Evolutionary conservation across 2,113 vertebrate species (phyloP).

Genomic region (Ptyas mucosa): DNA sequence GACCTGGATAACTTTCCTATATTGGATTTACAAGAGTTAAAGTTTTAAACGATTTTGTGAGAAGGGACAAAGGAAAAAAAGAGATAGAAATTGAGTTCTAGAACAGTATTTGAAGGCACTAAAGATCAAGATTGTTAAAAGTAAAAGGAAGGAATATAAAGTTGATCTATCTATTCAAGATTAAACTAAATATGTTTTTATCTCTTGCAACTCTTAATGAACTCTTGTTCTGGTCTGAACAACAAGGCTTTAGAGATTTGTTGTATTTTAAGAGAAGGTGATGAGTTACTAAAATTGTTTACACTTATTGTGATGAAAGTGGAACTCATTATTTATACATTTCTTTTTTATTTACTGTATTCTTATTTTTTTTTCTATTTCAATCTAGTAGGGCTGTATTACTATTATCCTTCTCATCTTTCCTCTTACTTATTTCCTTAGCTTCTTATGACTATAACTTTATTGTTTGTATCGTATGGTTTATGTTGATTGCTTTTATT

Average conservation of each 20-base stretch:
- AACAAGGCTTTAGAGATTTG: not conserved
- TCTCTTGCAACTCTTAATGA: not conserved
- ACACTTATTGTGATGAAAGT: not conserved
- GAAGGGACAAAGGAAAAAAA: not conserved
- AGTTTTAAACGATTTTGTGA: not conserved
- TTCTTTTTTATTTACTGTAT: not conserved
- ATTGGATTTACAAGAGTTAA: not conserved
- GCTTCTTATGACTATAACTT: not conserved
- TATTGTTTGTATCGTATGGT: not conserved
- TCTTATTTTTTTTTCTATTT: not conserved
- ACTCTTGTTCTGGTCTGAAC: not conserved
- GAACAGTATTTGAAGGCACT: not conserved
- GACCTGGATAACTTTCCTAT: not conserved
- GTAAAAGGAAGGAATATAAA: not conserved
- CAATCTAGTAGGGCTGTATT: not conserved
- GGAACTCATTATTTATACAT: not conserved
- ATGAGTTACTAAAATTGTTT: not conserved
- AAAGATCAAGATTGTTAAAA: not conserved
- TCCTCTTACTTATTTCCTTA: not conserved
- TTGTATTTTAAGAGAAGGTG: not conserved
- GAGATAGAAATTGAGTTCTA: not conserved
- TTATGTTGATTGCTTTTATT: not conserved
- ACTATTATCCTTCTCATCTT: not conserved
- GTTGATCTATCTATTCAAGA: not conserved
- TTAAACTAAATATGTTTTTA: not conserved